Evolutionary conservation across 1,140 invertebrate species (phyloP), one percentile per base, ranked within the genome.

Genomic region (Drosophila repletoides): DNA sequence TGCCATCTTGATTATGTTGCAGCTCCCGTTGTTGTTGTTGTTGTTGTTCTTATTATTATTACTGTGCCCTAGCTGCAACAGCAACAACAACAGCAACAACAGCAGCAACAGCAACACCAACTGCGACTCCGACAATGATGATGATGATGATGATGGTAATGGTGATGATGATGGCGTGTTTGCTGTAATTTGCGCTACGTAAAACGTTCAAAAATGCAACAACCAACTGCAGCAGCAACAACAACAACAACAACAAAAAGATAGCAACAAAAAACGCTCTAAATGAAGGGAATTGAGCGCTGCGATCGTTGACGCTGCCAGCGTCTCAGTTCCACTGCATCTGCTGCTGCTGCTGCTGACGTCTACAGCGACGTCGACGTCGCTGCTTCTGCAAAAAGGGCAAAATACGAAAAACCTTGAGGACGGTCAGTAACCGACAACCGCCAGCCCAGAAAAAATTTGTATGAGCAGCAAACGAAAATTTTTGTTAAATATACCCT

Each of bases 331-430:
- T 63, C 21, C 60, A 36, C 49, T 63, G 49, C 36, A 5, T 33
- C 41, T 14, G 33, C 45, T 22, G 38, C 53, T 19, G 48, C 41
- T 9, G 51, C 22, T 9, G 46, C 40, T 33, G 53, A 4, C 26
- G 52, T 31, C 21, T 36, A 22, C 24, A 58, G 49, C 34, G 59
- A 28, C 52, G 65, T 40, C 22, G 55, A 36, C 60, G 53, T 41
- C 64, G 76, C 72, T 64, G 61, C 66, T 48, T 46, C 67, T 56
- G 67, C 52, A 69, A 75, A 86, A 86, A 87, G 80, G 80, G 80
- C 80, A 86, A 86, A 86, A 86, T 86, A 87, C 81, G 81, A 89
- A 89, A 89, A 89, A 89, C 88, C 88, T 89, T 89, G 88, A 89
- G 88, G 88, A 89, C 88, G 88, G 88, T 89, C 88, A 89, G 88